phyloP scores from a whole-genome alignment of 92 coral and sea anemone genomes.

The Zoanthus solanderi region DNA sequence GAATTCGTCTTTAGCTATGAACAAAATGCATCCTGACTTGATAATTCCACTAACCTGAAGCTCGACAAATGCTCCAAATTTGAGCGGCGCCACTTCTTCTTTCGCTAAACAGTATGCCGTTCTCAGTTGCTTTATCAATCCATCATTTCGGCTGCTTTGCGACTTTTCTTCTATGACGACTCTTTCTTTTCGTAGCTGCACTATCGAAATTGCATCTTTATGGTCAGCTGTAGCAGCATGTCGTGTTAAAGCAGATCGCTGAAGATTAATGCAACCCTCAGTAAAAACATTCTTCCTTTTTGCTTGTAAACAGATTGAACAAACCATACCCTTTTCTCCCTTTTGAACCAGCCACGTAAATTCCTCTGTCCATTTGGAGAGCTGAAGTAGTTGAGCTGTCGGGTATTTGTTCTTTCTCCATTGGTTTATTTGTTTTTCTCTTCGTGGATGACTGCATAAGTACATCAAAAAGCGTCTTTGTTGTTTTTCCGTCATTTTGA shows the following conservation, averaged over 20 bases:
- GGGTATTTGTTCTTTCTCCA: not conserved
- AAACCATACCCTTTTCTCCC: constrained; percentile 32
- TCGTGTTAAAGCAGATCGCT: constrained; percentile 39
- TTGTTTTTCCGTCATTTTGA: constrained; percentile 30
- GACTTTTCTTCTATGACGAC: constrained; percentile 32
- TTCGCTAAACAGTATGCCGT: constrained; percentile 41
- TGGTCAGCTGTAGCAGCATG: constrained; percentile 44
- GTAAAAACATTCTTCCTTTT: constrained; percentile 53
- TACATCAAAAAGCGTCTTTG: constrained; percentile 37
- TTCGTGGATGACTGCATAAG: constrained; percentile 37
- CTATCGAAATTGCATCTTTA: constrained; percentile 44
- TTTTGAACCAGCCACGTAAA: constrained; percentile 36
- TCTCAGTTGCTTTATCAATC: constrained; percentile 46
- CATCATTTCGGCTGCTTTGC: not conserved
- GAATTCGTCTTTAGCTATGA: not conserved
- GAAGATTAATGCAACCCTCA: constrained; percentile 42
- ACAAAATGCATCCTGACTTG: constrained; percentile 30
- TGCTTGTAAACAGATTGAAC: constrained; percentile 32
- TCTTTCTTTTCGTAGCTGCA: constrained; percentile 40
- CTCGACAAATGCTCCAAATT: constrained; percentile 36
- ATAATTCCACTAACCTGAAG: constrained; percentile 44
- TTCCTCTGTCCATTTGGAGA: constrained; percentile 30
- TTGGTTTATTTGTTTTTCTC: constrained; percentile 31
- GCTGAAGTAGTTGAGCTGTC: constrained; percentile 30
- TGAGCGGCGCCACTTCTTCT: constrained; percentile 47